Percentiles rank a stretch among this genome's conserved stretches.
Evolutionary conservation across 37 sponge, comb jelly and placozoan species (phyloP).

Genomic region (Haliclona indistincta): DNA sequence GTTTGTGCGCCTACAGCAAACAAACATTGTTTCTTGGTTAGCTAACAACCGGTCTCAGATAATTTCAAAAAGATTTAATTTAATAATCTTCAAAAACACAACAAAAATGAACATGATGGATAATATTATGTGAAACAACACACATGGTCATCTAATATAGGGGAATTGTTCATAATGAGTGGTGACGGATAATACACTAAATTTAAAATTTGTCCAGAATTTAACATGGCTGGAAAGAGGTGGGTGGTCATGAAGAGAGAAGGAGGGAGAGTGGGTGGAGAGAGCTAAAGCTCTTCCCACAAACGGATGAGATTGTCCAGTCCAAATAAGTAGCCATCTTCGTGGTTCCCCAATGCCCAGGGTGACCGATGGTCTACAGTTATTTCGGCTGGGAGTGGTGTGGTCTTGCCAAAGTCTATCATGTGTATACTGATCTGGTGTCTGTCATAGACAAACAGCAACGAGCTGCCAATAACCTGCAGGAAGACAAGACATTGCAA

Average conservation of each 20-base stretch:
- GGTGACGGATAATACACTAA: background rate
- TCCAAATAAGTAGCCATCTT: conserved; percentile 97
- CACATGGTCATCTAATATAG: background rate
- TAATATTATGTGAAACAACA: background rate
- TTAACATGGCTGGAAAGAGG: background rate
- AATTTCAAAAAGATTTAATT: background rate
- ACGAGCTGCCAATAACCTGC: conserved; percentile 93
- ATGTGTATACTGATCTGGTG: conserved; percentile 75
- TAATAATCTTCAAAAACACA: background rate
- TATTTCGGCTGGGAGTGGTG: conserved; percentile 50
- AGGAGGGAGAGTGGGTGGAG: conserved; percentile 1
- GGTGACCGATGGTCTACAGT: conserved; percentile 59
- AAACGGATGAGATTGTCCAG: conserved; percentile 91
- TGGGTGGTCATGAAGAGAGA: background rate
- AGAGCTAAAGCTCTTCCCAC: conserved; percentile 52
- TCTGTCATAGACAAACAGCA: conserved; percentile 92
- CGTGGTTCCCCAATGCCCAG: conserved; percentile 96
- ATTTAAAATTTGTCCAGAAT: background rate
- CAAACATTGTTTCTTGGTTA: too few relatives aligned
- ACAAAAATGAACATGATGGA: background rate
- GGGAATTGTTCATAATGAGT: too few relatives aligned
- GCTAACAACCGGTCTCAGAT: background rate
- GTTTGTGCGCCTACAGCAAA: too few relatives aligned
- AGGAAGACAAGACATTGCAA: background rate
- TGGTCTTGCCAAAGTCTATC: conserved; percentile 99